Base-by-base conservation (phyloP, 2,888 invertebrate genomes). In the Trachelus tabidus region DNA sequence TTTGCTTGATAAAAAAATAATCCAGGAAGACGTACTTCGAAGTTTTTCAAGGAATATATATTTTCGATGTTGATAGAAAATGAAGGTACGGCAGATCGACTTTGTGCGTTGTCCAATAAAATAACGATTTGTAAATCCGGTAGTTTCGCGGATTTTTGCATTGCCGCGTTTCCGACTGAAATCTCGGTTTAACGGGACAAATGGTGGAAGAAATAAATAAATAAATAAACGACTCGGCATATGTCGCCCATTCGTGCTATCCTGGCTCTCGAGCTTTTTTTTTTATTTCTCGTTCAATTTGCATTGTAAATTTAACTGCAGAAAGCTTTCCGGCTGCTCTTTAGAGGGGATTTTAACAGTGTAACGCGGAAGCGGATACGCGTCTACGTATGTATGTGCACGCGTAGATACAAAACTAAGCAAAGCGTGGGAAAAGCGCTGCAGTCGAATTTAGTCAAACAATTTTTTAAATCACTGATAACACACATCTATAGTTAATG, bases 271-370 rank as follows among this genome's bases (percentile, higher is more conserved):
- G 82, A 80, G 80, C 80, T 79, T 12, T 85, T 86, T 87, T 85
- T 86, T 87, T 85, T 83, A 81, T 81, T 78, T 77, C 79, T 81
- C 77, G 79, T 80, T 81, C 84, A 81, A 88, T 88, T 88, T 88
- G 88, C 88, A 88, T 88, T 88, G 88, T 86, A 88, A 85, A 88
- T 88, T 87, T 84, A 84, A 86, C 85, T 83, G 84, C 84, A 83
- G 84, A 85, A 85, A 85, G 83, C 83, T 83, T 81, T 81, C 84
- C 81, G 80, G 83, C 84, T 82, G 83, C 83, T 85, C 85, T 85
- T 84, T 83, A 83, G 82, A 80, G 79, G 79, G 79, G 83, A 85
- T 84, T 85, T 85, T 86, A 85, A 85, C 83, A 83, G 83, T 79
- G 80, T 83, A 83, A 85, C 81, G 81, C 80, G 71, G 31, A 71